Conservation (phyloP, 2,113 vertebrate genomes). For the Ursus arctos region DNA sequence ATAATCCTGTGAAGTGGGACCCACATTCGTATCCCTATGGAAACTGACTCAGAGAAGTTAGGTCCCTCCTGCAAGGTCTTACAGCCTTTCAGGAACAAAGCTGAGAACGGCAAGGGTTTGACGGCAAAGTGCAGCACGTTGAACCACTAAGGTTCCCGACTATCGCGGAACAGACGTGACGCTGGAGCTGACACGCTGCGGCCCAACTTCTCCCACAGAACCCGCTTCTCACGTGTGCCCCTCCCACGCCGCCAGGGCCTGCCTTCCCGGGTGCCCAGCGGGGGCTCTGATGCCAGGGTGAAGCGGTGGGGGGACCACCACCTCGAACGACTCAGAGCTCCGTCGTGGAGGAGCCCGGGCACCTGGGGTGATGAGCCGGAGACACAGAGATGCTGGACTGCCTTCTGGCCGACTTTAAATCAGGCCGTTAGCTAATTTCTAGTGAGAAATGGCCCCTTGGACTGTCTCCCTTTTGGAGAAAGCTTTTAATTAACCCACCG, state of each 20-base stretch:
- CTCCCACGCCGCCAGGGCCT: fast-evolving
- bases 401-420: neutral
- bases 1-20: neutral
- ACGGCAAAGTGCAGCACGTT: fast-evolving
- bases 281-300: neutral
- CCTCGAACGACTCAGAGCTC: neutral
- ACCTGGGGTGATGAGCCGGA: neutral
- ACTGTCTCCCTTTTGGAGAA: neutral
- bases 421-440: neutral
- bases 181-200: neutral
- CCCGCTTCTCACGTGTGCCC: fast-evolving
- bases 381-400: neutral
- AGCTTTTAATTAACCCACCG: slow-evolving; percentile 26
- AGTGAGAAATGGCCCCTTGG: neutral
- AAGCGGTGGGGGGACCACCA: fast-evolving
- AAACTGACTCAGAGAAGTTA: neutral
- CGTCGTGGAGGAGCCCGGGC: too few species aligned
- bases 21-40: neutral
- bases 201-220: fast-evolving
- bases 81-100: neutral
- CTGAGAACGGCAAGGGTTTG: neutral
- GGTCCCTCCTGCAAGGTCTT: neutral
- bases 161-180: neutral
- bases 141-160: neutral
- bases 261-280: fast-evolving